These are phyloP conservation scores for Labeo rohita DNA, from an alignment of 2,113 vertebrate genomes.

Conservation along the genomic window DNA sequence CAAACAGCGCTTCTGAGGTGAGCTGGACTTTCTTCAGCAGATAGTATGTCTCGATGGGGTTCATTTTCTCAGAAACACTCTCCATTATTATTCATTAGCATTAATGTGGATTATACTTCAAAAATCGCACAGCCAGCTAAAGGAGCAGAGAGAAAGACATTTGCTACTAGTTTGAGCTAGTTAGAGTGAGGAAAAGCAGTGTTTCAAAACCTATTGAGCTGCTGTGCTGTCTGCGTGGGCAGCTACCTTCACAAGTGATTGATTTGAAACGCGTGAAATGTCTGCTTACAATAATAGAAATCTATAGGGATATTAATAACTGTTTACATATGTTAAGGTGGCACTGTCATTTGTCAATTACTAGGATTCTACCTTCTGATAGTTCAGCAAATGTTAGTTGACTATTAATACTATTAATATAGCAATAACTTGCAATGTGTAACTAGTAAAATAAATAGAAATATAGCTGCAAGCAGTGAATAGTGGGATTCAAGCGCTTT, in stretches of 20 bases:
- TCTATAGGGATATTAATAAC: background rate
- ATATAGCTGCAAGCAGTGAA: too few relatives aligned
- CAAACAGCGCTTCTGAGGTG: background rate
- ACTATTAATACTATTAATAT: too few relatives aligned
- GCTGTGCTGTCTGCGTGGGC: background rate
- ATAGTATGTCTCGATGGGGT: conserved; percentile 58
- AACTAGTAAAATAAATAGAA: too few relatives aligned
- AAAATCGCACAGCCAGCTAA: background rate
- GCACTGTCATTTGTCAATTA: too few relatives aligned
- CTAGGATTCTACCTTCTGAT: too few relatives aligned
- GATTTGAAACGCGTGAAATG: background rate
- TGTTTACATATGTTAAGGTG: too few relatives aligned
- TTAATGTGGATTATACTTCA: conserved; percentile 41
- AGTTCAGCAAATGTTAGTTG: too few relatives aligned
- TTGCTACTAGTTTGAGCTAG: background rate
- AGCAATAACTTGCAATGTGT: too few relatives aligned
- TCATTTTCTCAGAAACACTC: conserved; percentile 66
- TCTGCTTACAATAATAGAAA: background rate
- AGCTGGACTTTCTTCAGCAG: conserved; percentile 49
- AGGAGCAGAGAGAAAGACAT: background rate
- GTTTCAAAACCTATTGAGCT: background rate
- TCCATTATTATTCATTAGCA: conserved; percentile 67
- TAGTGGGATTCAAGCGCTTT: too few relatives aligned
- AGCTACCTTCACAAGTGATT: background rate
- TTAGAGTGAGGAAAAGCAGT: background rate